Percentiles rank a stretch among this genome's conserved stretches.
Evolutionary conservation across 2,113 vertebrate species (phyloP).

Genomic region (Amia ocellicauda): DNA sequence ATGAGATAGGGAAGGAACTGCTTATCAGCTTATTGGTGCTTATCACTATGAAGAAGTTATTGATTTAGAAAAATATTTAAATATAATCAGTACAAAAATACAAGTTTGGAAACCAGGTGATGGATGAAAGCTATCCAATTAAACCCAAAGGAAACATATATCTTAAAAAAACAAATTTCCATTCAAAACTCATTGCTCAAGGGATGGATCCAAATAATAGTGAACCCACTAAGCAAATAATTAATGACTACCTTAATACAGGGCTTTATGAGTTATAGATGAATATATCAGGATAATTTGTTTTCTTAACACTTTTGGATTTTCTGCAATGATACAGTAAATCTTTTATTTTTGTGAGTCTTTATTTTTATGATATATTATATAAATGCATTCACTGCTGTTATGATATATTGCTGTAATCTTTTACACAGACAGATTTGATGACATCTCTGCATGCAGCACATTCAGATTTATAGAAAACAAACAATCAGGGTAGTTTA

Average conservation of each 20-base stretch:
- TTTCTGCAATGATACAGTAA: neutral
- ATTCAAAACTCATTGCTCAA: neutral
- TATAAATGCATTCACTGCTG: no score
- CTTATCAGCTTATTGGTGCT: constrained; percentile 4
- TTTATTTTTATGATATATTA: no score
- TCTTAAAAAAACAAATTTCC: neutral
- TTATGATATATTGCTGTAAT: no score
- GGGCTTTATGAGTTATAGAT: neutral
- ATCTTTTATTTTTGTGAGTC: neutral
- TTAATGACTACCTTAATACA: neutral
- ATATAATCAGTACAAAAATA: neutral
- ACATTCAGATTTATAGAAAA: no score
- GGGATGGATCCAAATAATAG: neutral
- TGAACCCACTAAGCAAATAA: neutral
- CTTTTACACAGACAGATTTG: no score
- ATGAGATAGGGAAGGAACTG: neutral
- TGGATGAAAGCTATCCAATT: neutral
- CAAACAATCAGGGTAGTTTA: no score
- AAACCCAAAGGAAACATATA: no score
- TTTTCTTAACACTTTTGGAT: neutral
- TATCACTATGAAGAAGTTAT: constrained; percentile 37
- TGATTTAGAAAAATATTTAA: neutral
- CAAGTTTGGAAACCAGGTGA: neutral
- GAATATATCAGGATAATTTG: neutral
- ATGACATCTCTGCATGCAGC: no score